Conservation (phyloP, 2,888 invertebrate genomes). For the Bombylius major region DNA sequence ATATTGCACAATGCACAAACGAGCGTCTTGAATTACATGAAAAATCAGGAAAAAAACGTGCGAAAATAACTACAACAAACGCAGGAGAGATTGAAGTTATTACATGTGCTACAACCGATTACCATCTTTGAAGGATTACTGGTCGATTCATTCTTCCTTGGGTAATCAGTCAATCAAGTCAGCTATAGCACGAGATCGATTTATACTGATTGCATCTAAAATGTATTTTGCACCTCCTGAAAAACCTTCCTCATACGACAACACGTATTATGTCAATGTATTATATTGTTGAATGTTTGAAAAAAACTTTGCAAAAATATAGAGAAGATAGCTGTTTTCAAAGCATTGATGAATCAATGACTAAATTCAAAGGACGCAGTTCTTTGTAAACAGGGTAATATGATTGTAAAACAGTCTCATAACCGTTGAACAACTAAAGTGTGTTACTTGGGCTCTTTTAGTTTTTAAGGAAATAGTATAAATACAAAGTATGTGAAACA, state of each 20-base stretch:
- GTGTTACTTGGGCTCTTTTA: no score
- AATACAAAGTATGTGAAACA: no score
- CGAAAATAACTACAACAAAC: conserved; percentile 8
- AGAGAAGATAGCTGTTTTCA: conserved; percentile 7
- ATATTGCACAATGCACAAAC: no score
- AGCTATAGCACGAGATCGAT: no score
- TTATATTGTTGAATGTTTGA: conserved; percentile 8
- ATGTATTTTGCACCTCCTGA: conserved; percentile 7
- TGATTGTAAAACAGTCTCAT: no score
- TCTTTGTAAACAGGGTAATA: no score
- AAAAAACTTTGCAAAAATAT: conserved; percentile 5
- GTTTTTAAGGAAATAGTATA: no score
- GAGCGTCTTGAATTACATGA: no score
- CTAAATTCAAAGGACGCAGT: no score
- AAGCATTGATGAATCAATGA: background rate
- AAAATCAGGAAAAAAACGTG: no score
- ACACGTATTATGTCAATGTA: conserved; percentile 8
- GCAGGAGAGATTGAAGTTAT: conserved; percentile 9
- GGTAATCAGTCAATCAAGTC: background rate
- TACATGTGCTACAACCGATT: conserved; percentile 8
- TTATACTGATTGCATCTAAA: background rate
- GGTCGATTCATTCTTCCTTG: background rate
- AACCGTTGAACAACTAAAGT: no score
- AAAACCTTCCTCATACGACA: background rate
- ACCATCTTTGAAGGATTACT: conserved; percentile 1